phyloP scores from a whole-genome alignment of 92 coral and sea anemone species.

The Epizoanthus scotinus region DNA sequence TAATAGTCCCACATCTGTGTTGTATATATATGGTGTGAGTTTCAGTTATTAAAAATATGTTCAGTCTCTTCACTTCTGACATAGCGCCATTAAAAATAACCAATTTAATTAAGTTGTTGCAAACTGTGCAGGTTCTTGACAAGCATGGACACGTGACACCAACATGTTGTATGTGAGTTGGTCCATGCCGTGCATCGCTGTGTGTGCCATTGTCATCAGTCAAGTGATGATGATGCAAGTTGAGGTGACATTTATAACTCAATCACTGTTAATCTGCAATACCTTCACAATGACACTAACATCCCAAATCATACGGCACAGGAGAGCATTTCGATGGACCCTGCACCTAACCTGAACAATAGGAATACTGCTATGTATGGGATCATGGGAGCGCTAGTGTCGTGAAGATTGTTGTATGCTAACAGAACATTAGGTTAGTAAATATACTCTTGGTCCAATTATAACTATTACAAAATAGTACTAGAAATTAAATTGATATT shows the following conservation, averaged over 20 bases:
- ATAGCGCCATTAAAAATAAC: no score
- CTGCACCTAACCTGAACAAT: conserved; percentile 64
- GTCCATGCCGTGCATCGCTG: conserved; percentile 14
- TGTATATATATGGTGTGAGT: no score
- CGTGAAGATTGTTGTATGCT: conserved; percentile 94
- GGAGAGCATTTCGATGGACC: conserved; percentile 37
- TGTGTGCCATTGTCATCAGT: conserved; percentile 40
- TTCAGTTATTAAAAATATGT: no score
- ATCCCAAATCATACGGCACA: conserved; percentile 41
- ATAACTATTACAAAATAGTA: neutral
- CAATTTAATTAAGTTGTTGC: no score
- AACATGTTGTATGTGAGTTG: conserved; percentile 9
- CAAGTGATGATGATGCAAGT: conserved; percentile 11
- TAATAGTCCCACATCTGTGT: no score
- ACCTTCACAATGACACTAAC: conserved; percentile 29
- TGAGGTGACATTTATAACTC: conserved; percentile 31
- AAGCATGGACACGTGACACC: neutral
- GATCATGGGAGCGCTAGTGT: conserved; percentile 65
- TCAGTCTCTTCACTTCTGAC: no score
- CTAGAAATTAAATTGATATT: neutral
- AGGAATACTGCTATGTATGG: conserved; percentile 76
- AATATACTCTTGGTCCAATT: neutral
- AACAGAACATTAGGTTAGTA: conserved; percentile 72
- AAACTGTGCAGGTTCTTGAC: neutral
- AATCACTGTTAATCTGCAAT: conserved; percentile 33